Base-by-base conservation (phyloP, 2,113 vertebrate species). In the Corvus moneduloides region DNA sequence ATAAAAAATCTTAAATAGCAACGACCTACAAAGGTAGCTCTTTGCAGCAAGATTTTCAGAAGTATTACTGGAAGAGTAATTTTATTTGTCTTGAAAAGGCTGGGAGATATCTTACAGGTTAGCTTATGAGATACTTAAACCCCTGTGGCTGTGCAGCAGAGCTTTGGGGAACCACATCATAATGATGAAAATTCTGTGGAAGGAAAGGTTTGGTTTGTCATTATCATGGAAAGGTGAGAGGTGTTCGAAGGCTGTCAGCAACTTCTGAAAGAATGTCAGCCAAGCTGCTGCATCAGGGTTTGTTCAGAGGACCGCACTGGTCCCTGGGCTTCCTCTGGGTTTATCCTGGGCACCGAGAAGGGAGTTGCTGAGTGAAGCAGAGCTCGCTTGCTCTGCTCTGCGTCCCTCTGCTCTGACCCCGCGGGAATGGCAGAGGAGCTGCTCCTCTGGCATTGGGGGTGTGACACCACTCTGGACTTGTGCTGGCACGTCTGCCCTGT, bases 301-400 rank as follows among this genome's bases (percentile, higher is more conserved):
- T 75, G 21, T 59, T 82, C 4, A 13, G 58, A 73, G 33, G 24
- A 61, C 20, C 9, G 1, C 18, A 1, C 5, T 15, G 9, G 14
- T 44, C 39, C 59, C 49, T 3, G 2, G 22, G 28, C 4, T 52
- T 51, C 35, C 1, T 0, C 39, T 64, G 63, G 27, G 9, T 41
- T 74, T 81, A 13, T 72, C 23, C 44, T 61, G 28, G n/a, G 28
- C 7, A 1, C 26, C 33, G 24, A 49, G 71, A 55, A 55, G 32
- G 11, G 46, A 68, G 26, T 3, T 83, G 37, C 30, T 32, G 79
- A 69, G 37, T 2, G 0, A 11, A 66, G 55, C 1, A 1, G n/a
- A 56, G 12, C 26, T 84, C 0, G 0, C 16, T 67, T 0, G 0
- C 26, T 67, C 18, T 69, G 56, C 61, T 71, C 51, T 55, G 7